Evolutionary conservation across 2,888 invertebrate species (phyloP), one percentile per base, ranked within the genome.

Genomic region (Drosophila colorata): DNA sequence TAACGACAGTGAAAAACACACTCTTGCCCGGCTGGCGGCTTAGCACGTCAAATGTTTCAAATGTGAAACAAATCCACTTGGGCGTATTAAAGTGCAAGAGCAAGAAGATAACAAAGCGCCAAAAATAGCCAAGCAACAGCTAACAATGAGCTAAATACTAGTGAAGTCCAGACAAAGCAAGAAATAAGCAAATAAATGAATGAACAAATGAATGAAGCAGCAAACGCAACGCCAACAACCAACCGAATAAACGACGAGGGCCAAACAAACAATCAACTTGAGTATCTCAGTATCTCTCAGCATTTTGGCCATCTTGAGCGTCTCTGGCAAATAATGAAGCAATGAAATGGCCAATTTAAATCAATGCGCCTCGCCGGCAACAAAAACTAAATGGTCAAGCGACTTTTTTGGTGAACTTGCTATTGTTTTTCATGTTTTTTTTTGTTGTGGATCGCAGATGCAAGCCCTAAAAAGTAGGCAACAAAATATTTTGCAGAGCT

Each of bases 341-440:
- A 72, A 78, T 83, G 80, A 78, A 78, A 78, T 80, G 80, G 72
- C 80, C 78, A 78, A 83, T 78, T 78, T 83, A 78, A 78, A 78
- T 78, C 78, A 78, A 78, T 78, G 67, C 73, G 66, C 48, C 55
- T 40, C 16, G 25, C 41, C 59, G 44, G 40, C 51, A 28, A 40
- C 65, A 57, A 76, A 47, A 80, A 65, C 47, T 44, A 38, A 72
- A 73, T 60, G 46, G 44, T 63, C 58, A 52, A 69, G 61, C 69
- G 58, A 58, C 74, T 58, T 69, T 59, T 33, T 48, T 69, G 33
- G 25, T 14, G 23, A 28, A 20, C 13, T 40, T 35, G 16, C 2
- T 37, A 5, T 18, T 20, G 35, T 23, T 31, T 16, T 13, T 31
- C 11, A 9, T 23, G 7, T 35, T 51, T n/a, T 4, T n/a, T 33